Evolutionary conservation across 2,113 vertebrate genomes (phyloP), one percentile per base, ranked within the genome.

Genomic region (Propithecus coquereli): DNA sequence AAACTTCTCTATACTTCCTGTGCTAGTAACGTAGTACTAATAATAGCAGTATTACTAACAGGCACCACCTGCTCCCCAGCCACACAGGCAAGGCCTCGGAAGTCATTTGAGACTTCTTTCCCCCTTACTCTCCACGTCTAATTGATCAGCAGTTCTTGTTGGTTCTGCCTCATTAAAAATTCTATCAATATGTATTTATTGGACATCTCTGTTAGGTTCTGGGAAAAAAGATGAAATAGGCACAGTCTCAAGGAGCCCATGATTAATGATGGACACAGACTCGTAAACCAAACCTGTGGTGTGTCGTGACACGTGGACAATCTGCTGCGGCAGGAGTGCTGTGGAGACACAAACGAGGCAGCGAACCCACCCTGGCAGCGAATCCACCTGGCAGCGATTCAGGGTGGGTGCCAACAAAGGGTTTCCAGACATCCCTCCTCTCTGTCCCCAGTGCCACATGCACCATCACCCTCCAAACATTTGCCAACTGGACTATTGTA

Each of bases 101-200:
- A 74, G 37, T 68, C 57, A 9, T 16, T 10, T 16, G 12, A 10
- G 59, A 80, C n/a, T 65, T 25, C 10, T 73, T 76, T 82, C 40
- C 37, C 20, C 18, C 63, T 86, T 4, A 18, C 54, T 50, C 37
- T 3, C 61, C 34, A 27, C 2, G 22, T 83, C 16, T 20, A 82
- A 91, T 37, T 66, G 85, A 59, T 87, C 18, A 27, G 65, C 80
- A 87, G 1, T 90, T 89, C 34, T n/a, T 85, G 65, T 86, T 96
- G 68, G 68, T 90, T 80, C 79, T 90, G 94, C 79, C 45, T 95
- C 88, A 94, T 95, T 91, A 96, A 92, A 87, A 94, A 82, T 82
- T 73, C 8, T 13, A 37, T 95, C 68, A 68, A 73, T 92, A 68
- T 0, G 1, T 85, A 87, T 94, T 90, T 94, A 83, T 90, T 79